Evolutionary conservation across 1,140 invertebrate genomes (phyloP).

Genomic region (Diorhabda carinulata): DNA sequence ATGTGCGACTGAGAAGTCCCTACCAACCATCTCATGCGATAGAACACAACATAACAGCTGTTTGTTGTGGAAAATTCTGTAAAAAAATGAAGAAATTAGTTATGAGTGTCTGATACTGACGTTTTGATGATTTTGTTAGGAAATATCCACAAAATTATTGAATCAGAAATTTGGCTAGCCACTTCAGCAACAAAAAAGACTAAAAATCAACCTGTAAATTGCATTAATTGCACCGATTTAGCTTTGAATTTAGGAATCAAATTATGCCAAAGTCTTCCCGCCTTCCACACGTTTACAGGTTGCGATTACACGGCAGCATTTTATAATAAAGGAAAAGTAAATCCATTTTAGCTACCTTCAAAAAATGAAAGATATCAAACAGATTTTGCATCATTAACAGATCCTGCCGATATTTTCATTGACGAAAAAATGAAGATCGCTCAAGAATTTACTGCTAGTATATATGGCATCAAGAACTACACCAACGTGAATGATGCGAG

Average conservation of each 20-base stretch:
- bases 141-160: too few relatives aligned
- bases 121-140: constrained; percentile 24
- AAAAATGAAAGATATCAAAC: constrained; percentile 43
- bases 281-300: constrained; percentile 43
- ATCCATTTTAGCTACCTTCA: constrained; percentile 38
- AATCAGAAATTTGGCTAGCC: too few relatives aligned
- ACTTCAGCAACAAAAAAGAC: too few relatives aligned
- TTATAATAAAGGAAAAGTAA: constrained; percentile 28
- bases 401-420: constrained; percentile 21
- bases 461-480: constrained; percentile 29
- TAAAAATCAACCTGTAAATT: too few relatives aligned
- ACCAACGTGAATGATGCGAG: constrained; percentile 35
- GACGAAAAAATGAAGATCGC: constrained; percentile 17
- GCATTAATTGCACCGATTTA: constrained; percentile 38
- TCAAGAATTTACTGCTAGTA: constrained; percentile 23
- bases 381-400: constrained; percentile 34
- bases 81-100: neutral
- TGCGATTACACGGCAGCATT: constrained; percentile 14
- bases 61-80: too few relatives aligned
- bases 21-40: too few relatives aligned
- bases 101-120: constrained; percentile 39
- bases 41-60: too few relatives aligned
- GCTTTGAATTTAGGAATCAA: constrained; percentile 33
- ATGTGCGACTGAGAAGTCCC: too few relatives aligned
- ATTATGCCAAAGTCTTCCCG: constrained; percentile 39